Evolutionary conservation across 2,888 invertebrate genomes (phyloP).

Genomic region (Sicus ferrugineus): DNA sequence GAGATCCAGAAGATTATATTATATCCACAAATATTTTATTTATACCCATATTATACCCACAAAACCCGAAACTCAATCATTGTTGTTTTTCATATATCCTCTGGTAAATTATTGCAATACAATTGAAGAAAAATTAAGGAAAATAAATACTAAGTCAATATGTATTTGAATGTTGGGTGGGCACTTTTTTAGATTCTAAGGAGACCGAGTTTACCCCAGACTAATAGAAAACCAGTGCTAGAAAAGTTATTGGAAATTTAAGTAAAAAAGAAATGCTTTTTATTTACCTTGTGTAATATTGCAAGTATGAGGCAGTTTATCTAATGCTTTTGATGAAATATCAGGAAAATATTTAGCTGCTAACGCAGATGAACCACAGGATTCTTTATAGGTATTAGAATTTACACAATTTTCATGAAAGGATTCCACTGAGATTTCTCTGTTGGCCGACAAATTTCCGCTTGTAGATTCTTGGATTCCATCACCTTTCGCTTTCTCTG

Average conservation of each 20-base stretch:
- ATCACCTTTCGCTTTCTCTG: background rate
- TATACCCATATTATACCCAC: no score
- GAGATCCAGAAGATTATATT: no score
- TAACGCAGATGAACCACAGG: background rate
- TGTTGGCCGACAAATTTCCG: background rate
- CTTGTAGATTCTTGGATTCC: background rate
- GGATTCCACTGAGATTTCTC: background rate
- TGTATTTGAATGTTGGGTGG: no score
- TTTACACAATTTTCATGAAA: background rate
- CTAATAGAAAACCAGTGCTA: no score
- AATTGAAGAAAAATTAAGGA: no score
- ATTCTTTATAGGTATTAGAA: background rate
- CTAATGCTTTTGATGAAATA: background rate
- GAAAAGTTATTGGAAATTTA: background rate
- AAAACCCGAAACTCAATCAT: no score
- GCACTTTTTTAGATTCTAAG: no score
- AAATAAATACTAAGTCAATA: no score
- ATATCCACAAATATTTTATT: no score
- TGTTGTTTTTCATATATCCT: no score
- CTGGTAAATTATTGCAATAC: no score
- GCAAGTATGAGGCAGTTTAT: conserved; percentile 2
- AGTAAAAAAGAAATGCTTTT: background rate
- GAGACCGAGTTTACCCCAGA: no score
- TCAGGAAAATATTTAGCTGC: background rate
- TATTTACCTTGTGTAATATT: conserved; percentile 10